Percentiles rank a stretch among this genome's conserved stretches.
Evolutionary conservation across 2,888 invertebrate genomes (phyloP).

Genomic region (Pseudococcus longispinus): DNA sequence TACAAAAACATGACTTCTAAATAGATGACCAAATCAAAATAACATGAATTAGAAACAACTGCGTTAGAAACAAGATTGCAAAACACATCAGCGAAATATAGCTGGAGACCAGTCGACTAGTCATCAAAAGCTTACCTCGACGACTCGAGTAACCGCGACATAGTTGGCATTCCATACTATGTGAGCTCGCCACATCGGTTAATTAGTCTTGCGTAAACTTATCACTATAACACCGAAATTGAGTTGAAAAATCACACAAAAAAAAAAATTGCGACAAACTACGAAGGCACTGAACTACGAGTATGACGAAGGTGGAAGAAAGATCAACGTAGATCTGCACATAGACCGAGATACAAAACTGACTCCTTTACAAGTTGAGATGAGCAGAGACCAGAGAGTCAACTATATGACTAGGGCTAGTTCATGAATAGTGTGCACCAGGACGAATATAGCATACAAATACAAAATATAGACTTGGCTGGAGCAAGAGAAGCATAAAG

Average conservation of each 20-base stretch:
- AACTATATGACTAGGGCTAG: neutral
- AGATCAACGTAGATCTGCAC: neutral
- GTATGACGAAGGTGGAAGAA: neutral
- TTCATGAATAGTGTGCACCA: neutral
- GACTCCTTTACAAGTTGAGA: neutral
- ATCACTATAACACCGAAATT: neutral
- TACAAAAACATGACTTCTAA: no score
- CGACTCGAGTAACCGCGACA: slow-evolving; percentile 11
- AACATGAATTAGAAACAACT: no score
- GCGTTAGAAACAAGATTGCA: no score
- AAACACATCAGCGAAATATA: neutral
- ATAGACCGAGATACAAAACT: neutral
- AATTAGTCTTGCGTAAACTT: neutral
- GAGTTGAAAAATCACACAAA: neutral
- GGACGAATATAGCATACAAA: neutral
- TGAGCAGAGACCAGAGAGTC: neutral
- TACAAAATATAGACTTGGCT: neutral
- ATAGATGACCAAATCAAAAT: no score
- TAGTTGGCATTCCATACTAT: slow-evolving; percentile 45
- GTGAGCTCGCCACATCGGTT: neutral
- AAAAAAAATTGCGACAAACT: neutral
- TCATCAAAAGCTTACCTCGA: slow-evolving; percentile 8
- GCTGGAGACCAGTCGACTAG: neutral
- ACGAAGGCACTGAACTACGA: neutral
- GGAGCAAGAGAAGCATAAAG: neutral